Base-by-base conservation (phyloP, 2,888 invertebrate species). In the Operophtera brumata region DNA sequence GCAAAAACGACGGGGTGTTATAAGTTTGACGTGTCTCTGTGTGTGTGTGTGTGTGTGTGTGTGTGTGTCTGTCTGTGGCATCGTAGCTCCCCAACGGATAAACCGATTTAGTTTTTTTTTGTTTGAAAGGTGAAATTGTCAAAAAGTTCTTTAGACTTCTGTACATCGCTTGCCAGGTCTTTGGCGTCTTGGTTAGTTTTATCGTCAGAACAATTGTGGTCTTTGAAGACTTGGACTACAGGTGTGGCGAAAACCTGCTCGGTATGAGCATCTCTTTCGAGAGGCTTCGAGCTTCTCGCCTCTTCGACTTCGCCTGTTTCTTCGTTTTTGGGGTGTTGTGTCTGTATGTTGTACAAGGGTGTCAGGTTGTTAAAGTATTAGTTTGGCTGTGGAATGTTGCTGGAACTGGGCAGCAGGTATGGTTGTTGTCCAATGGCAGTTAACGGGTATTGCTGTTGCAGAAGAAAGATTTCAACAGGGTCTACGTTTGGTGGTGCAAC, bases 201-300 rank as follows among this genome's bases (percentile, higher is more conserved):
- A 12, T 80, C 72, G 26, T 75, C 67, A 28, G 50, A 51, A 57
- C 89, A 89, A 49, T 87, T 86, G 35, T 80, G 80, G 58, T 87
- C 73, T 71, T 86, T 88, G 50, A 88, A 89, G 1, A 90, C 84
- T 71, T 80, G 80, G 2, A 88, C 75, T 25, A 87, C 71, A 28
- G 79, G 75, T 32, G 73, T 67, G 25, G 63, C 57, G 47, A 64
- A 73, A 46, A 69, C 69, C 54, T 73, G 70, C 69, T 82, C 79
- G 36, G 62, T 63, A 13, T 57, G 55, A 41, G 66, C 77, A 59
- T 83, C 82, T 75, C 67, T 68, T 14, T 54, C 65, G 72, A 77
- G 75, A 79, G 75, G 73, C 68, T 64, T 69, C 7, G 64, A 62
- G 46, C 50, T 54, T 46, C 8, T 61, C 34, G 41, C 48, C 42